These are phyloP conservation scores for Styela plicata DNA, from an alignment of 23 tunicate species.

Conservation along the genomic window DNA sequence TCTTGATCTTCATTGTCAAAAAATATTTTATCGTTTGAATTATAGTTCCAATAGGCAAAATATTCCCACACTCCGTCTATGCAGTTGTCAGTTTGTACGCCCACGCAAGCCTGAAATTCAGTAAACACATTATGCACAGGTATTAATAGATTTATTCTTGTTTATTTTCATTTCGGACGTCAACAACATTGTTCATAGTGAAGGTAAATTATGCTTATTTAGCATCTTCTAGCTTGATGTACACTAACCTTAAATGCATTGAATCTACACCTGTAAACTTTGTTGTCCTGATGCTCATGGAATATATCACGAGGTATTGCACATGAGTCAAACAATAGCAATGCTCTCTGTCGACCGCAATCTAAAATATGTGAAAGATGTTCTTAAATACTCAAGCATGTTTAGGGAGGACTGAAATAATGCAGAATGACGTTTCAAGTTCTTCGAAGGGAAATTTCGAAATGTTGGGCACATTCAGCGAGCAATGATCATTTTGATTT, in stretches of 20 bases:
- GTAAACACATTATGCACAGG: no score
- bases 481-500: no score
- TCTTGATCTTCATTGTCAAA: constrained; percentile 29
- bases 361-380: no score
- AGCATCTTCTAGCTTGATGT: no score
- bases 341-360: constrained; percentile 36
- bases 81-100: constrained; percentile 20
- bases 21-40: background rate
- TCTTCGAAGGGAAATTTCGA: no score
- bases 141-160: no score
- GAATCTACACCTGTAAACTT: constrained; percentile 52
- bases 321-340: constrained; percentile 47
- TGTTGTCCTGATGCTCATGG: constrained; percentile 32
- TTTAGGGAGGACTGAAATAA: no score
- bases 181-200: no score
- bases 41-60: constrained; percentile 25
- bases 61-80: constrained; percentile 20
- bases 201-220: no score
- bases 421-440: no score
- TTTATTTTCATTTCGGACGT: no score
- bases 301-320: constrained; percentile 27
- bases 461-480: background rate
- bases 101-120: constrained; percentile 25
- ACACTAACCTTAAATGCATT: constrained; percentile 54
- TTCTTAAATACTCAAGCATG: no score